Base-by-base conservation (phyloP, 2,797 vertebrate species). In the Pseudocheirus occidentalis region DNA sequence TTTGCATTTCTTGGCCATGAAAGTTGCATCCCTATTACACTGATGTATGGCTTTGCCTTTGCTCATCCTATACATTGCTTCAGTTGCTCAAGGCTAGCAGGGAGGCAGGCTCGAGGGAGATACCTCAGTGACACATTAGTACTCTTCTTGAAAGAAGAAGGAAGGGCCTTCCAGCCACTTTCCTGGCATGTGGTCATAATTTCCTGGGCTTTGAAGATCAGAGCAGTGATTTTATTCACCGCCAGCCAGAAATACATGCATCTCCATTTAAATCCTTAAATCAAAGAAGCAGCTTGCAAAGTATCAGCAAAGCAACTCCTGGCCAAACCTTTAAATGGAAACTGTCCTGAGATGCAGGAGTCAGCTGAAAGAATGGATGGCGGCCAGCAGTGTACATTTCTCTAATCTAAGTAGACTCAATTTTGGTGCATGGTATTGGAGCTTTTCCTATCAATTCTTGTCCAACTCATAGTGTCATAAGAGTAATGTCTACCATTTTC, bases 211-310 rank as follows among this genome's bases (percentile, higher is more conserved):
- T 87, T 50, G 73, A 87, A 87, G 73, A 87, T 27, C 73, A 24
- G 24, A 87, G 40, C 73, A 87, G 40, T 50, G 40, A 87, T 87
- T 87, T 87, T 87, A 50, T 87, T 87, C 73, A 87, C 27, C 21
- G 9, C n/a, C 73, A 87, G 59, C 9, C 40, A 27, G 3, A 81
- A 87, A 21, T 50, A 28, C 5, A 14, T 40, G 21, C 73, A 87
- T 6, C 55, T 87, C 50, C 54, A 58, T 92, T 94, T 81, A 94
- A 50, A 29, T 92, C n/a, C 46, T 91, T 5, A 95, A 81, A 53
- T 10, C 59, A 93, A 93, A 89, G 14, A 73, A 50, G 56, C 46
- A 55, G 21, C 3, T 53, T 29, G 0, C 2, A 90, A 94, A 54
- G 5, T 1, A 52, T 55, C 28, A 14, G 52, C 46, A 92, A 87